Evolutionary conservation across 2,113 vertebrate species (phyloP).

Genomic region (Opisthocomus hoazin): DNA sequence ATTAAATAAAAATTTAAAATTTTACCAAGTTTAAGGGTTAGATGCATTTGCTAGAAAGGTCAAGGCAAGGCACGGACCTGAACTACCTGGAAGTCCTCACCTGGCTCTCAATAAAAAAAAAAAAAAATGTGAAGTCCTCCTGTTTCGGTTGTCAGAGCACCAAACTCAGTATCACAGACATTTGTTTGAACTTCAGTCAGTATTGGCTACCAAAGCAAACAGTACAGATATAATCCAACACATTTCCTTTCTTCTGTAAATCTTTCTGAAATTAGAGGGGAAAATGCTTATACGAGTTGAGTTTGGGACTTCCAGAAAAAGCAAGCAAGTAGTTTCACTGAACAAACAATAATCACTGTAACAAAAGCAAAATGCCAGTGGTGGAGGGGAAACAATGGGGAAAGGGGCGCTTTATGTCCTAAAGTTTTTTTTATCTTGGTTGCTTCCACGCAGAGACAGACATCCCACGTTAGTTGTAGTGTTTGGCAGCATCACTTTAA

Average conservation of each 20-base stretch:
- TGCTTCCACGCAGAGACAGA: background rate
- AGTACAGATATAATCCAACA: background rate
- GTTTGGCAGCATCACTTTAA: background rate
- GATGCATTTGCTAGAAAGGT: background rate
- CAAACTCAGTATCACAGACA: background rate
- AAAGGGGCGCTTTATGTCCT: background rate
- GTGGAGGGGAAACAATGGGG: background rate
- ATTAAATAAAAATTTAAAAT: background rate
- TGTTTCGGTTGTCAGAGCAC: background rate
- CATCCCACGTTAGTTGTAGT: background rate
- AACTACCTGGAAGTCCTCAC: background rate
- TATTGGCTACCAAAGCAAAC: background rate
- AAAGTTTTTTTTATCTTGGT: background rate
- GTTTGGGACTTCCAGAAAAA: background rate
- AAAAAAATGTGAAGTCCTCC: background rate
- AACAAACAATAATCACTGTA: background rate
- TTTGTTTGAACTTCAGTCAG: background rate
- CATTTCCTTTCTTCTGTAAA: background rate
- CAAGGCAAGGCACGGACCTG: background rate
- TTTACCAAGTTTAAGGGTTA: background rate
- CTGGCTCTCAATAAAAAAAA: background rate
- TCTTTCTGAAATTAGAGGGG: background rate
- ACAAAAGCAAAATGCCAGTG: background rate
- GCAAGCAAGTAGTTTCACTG: background rate
- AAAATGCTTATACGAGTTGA: accelerated